phyloP scores from a whole-genome alignment of 2,888 invertebrate genomes.

The Laspeyria flexula region DNA sequence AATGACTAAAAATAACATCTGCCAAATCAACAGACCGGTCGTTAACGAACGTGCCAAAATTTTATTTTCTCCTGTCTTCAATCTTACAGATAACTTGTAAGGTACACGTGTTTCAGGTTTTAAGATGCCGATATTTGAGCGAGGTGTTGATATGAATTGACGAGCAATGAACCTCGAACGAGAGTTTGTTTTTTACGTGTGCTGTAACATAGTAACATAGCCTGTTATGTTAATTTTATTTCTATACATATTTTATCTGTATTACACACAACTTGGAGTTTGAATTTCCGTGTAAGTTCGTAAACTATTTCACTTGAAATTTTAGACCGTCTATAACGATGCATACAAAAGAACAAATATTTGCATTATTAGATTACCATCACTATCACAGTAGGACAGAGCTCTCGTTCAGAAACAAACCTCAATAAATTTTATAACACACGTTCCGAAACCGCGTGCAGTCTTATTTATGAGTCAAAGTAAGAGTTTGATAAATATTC shows the following conservation, averaged over 20 bases:
- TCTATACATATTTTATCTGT: too few relatives aligned
- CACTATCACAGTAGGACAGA: constrained; percentile 62
- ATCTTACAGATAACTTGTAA: constrained; percentile 41
- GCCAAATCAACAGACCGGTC: constrained; percentile 73
- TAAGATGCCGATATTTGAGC: constrained; percentile 14
- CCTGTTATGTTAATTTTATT: too few relatives aligned
- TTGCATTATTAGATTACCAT: constrained; percentile 61
- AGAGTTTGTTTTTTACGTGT: too few relatives aligned
- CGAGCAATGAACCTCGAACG: background rate
- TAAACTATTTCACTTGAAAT: background rate
- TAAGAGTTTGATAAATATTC: constrained; percentile 61
- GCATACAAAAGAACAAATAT: constrained; percentile 39
- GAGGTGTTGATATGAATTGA: constrained; percentile 14
- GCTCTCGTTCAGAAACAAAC: constrained; percentile 69
- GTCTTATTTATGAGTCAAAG: constrained; percentile 72
- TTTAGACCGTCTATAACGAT: too few relatives aligned
- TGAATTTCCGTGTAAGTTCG: too few relatives aligned
- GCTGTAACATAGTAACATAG: too few relatives aligned
- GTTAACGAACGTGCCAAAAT: constrained; percentile 77
- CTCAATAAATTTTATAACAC: constrained; percentile 72
- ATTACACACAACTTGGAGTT: too few relatives aligned
- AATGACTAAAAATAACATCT: constrained; percentile 83
- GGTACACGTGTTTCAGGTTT: constrained; percentile 32
- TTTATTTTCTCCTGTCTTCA: constrained; percentile 49
- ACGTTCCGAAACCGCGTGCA: constrained; percentile 69